Evolutionary conservation across 2,888 invertebrate species (phyloP).

Genomic region (Thalpophila matura): DNA sequence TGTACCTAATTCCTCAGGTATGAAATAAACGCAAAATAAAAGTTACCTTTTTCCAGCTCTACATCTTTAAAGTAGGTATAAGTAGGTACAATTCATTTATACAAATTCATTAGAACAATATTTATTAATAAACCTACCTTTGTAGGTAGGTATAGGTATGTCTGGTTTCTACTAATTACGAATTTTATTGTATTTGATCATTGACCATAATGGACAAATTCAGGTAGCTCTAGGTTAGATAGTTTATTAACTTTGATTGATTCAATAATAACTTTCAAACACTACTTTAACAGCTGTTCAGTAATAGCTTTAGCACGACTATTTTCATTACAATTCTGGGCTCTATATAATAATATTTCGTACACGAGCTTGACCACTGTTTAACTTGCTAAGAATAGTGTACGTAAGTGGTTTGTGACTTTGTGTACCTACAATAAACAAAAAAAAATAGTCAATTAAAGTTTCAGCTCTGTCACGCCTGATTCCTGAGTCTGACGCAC

Average conservation of each 20-base stretch:
- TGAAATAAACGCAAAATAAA: constrained; percentile 7
- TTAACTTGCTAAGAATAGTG: no score
- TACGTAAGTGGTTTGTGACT: no score
- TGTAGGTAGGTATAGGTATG: not conserved
- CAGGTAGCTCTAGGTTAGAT: no score
- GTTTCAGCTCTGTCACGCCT: no score
- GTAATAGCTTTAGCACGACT: constrained; percentile 45
- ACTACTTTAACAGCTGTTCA: constrained; percentile 30
- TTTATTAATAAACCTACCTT: not conserved
- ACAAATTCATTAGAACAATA: no score
- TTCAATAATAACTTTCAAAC: constrained; percentile 27
- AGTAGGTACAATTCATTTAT: no score
- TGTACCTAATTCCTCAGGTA: not conserved
- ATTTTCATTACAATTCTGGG: not conserved
- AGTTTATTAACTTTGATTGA: constrained; percentile 45
- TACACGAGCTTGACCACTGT: not conserved
- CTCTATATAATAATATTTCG: constrained; percentile 13
- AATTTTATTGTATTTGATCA: constrained; percentile 25
- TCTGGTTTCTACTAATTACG: constrained; percentile 16
- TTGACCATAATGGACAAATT: constrained; percentile 28
- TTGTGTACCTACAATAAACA: no score
- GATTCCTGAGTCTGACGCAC: no score
- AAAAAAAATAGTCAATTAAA: no score
- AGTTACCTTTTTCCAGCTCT: not conserved
- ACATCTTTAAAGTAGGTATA: no score